Evolutionary conservation across 2,113 vertebrate species (phyloP).

Genomic region (Piliocolobus tephrosceles): DNA sequence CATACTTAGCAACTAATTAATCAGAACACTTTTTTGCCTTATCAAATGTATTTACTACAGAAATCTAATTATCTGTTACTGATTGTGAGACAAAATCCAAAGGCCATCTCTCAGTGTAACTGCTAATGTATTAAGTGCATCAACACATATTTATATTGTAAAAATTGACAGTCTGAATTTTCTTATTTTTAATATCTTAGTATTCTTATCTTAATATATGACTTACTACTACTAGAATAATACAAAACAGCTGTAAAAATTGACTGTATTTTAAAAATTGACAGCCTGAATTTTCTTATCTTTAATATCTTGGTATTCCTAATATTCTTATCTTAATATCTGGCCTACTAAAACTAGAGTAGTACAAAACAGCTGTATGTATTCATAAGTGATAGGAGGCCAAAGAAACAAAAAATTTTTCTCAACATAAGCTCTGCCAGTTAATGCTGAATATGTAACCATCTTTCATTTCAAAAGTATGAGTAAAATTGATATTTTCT

Average conservation of each 20-base stretch:
- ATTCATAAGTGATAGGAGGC: background rate
- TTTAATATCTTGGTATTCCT: constrained; percentile 40
- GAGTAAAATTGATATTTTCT: background rate
- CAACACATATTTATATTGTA: constrained; percentile 17
- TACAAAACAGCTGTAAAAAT: no score
- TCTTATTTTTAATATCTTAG: constrained; percentile 1
- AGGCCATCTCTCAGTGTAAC: constrained; percentile 21
- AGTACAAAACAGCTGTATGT: background rate
- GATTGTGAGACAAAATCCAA: constrained; percentile 49
- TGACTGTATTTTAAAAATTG: constrained; percentile 3
- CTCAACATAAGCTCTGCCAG: background rate
- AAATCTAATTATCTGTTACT: constrained; percentile 44
- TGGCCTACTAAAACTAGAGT: background rate
- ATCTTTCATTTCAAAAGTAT: constrained; percentile 27
- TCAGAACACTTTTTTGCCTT: constrained; percentile 43
- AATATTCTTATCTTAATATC: constrained; percentile 31
- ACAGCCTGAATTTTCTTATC: background rate
- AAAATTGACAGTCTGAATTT: background rate
- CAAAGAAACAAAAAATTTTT: background rate
- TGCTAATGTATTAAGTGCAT: constrained; percentile 46
- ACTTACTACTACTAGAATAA: no score
- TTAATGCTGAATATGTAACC: background rate
- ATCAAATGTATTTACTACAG: constrained; percentile 41
- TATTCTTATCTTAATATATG: background rate
- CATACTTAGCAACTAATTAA: constrained; percentile 17